Evolutionary conservation across 2,113 vertebrate genomes (phyloP).

Genomic region (Boulengeromyrus knoepffleri): DNA sequence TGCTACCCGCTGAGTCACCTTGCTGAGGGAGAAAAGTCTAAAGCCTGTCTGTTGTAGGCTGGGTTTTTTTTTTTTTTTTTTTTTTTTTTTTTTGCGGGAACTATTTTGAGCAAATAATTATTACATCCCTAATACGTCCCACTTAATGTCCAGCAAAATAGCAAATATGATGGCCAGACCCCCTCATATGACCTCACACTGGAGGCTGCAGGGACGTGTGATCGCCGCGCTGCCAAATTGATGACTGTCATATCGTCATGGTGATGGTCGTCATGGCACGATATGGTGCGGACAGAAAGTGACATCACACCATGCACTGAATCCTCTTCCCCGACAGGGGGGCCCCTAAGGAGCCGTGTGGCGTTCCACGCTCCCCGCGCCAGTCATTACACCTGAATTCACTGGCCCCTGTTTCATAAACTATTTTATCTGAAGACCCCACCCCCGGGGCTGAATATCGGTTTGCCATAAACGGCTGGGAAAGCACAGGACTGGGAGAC

Average conservation of each 20-base stretch:
- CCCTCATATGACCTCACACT: not conserved
- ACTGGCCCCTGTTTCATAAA: not conserved
- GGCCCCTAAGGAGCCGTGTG: not conserved
- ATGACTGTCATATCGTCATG: not conserved
- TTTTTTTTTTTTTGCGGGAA: not conserved
- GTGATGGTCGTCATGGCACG: not conserved
- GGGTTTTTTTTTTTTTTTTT: not conserved
- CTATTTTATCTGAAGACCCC: not conserved
- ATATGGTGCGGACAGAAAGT: not conserved
- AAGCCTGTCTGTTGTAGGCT: not conserved
- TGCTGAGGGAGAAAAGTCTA: not conserved
- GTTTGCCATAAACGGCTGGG: not conserved
- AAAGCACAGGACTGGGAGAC: not conserved
- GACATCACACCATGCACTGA: not conserved
- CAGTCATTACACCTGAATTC: not conserved
- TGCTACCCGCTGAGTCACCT: not conserved
- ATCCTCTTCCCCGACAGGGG: not conserved
- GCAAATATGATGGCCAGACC: not conserved
- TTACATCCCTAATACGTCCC: not conserved
- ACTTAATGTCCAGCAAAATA: not conserved
- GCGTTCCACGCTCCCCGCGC: not conserved
- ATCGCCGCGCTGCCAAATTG: not conserved
- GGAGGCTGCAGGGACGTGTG: not conserved
- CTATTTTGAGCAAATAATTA: not conserved
- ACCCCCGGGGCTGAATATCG: not conserved